phyloP scores from a whole-genome alignment of 1,140 invertebrate genomes.

The Holotrichia oblita region DNA sequence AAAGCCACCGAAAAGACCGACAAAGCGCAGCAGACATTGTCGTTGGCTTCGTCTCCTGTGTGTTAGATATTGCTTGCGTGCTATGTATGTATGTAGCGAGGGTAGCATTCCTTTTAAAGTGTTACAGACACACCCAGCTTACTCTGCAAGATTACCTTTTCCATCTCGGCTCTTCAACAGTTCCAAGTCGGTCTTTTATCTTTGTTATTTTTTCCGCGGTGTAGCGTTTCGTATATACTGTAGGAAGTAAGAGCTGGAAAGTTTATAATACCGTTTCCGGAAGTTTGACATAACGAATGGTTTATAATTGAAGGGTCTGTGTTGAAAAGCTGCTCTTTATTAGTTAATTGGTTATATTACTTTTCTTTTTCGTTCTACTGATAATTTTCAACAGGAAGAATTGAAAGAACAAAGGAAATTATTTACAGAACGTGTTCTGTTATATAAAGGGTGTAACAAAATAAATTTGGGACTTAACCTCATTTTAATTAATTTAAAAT shows the following conservation, averaged over 20 bases:
- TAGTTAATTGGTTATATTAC: constrained; percentile 28
- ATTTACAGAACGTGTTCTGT: background rate
- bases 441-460: too few species aligned
- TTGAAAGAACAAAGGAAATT: background rate
- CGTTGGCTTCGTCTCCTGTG: constrained; percentile 28
- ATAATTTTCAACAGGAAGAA: background rate
- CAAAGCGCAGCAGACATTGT: constrained; percentile 42
- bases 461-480: too few species aligned
- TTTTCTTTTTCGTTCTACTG: background rate
- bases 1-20: constrained; percentile 41
- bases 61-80: constrained; percentile 45
- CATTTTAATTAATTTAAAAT: too few species aligned
- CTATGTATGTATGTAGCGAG: constrained; percentile 46
- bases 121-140: constrained; percentile 52
- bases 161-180: constrained; percentile 45
- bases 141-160: constrained; percentile 50
- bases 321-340: constrained; percentile 28
- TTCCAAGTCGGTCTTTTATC: constrained; percentile 33
- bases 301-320: constrained; percentile 26
- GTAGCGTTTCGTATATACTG: background rate
- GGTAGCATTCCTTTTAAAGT: constrained; percentile 46
- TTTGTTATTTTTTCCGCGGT: constrained; percentile 35
- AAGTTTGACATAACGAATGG: constrained; percentile 33
- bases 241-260: constrained; percentile 24
- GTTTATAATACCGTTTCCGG: constrained; percentile 38